Conservation (phyloP, 2,888 invertebrate species). For the Acleris laterana region DNA sequence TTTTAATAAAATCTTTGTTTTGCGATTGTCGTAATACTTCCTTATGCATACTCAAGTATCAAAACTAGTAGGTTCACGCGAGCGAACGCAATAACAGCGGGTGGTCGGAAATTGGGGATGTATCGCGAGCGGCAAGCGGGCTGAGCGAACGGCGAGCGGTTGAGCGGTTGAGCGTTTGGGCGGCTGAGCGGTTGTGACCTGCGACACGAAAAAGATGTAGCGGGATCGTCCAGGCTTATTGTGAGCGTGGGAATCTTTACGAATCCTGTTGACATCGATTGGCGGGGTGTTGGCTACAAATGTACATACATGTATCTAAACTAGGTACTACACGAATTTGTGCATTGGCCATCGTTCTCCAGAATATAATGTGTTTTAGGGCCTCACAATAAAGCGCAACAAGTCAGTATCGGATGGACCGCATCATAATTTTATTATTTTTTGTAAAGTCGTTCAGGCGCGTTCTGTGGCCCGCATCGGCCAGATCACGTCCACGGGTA, state of each 20-base stretch:
- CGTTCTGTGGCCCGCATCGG: too few species aligned
- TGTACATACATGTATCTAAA: too few species aligned
- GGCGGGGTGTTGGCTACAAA: neutral
- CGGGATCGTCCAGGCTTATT: slow-evolving; percentile 13
- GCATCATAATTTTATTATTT: too few species aligned
- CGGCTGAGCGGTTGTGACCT: slow-evolving; percentile 41
- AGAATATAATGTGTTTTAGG: too few species aligned
- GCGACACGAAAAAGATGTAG: slow-evolving; percentile 12
- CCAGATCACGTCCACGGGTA: too few species aligned
- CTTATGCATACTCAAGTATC: slow-evolving; percentile 50
- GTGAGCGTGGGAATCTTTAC: slow-evolving; percentile 21
- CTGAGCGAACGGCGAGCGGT: slow-evolving; percentile 64
- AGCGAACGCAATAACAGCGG: slow-evolving; percentile 55
- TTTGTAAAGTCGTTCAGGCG: too few species aligned
- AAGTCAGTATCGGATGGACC: too few species aligned
- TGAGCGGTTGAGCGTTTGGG: slow-evolving; percentile 19
- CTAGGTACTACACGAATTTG: too few species aligned
- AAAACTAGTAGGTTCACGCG: slow-evolving; percentile 54
- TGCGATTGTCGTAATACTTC: slow-evolving; percentile 4
- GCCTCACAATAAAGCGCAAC: too few species aligned
- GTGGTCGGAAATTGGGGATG: slow-evolving; percentile 61
- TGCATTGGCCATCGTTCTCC: too few species aligned
- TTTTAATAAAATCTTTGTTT: too few species aligned
- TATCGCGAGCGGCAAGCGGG: slow-evolving; percentile 64
- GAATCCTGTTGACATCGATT: slow-evolving; percentile 12